These are phyloP conservation scores for Colossoma macropomum DNA, from an alignment of 2,113 vertebrate genomes.

Conservation along the genomic window DNA sequence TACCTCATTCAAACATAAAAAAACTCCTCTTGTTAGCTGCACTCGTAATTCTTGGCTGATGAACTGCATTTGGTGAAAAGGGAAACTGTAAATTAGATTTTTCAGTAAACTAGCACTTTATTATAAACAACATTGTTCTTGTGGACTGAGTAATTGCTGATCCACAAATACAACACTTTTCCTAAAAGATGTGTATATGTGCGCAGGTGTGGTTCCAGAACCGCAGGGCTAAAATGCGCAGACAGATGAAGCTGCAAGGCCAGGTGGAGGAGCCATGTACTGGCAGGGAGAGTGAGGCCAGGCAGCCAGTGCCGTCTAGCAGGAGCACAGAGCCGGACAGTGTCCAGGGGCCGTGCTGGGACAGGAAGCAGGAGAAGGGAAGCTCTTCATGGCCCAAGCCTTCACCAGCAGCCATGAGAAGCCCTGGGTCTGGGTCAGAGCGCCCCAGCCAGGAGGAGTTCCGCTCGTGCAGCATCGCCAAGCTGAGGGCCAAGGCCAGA, in stretches of 20 bases:
- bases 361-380: slow-evolving; percentile 62
- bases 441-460: slow-evolving; percentile 70
- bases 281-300: slow-evolving; percentile 54
- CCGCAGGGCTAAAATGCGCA: slow-evolving; percentile 84
- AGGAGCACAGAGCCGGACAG: slow-evolving; percentile 53
- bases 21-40: too few relatives aligned
- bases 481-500: slow-evolving; percentile 80
- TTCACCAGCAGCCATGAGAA: not conserved
- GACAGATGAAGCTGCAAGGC: slow-evolving; percentile 80
- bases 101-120: too few relatives aligned
- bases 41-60: too few relatives aligned
- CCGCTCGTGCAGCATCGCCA: slow-evolving; percentile 80
- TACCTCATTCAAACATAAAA: too few relatives aligned
- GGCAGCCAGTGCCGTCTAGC: slow-evolving; percentile 7
- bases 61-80: too few relatives aligned
- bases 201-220: slow-evolving; percentile 87
- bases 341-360: slow-evolving; percentile 61
- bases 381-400: slow-evolving; percentile 64
- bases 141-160: too few relatives aligned
- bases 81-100: too few relatives aligned
- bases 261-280: slow-evolving; percentile 50
- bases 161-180: not conserved
- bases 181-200: slow-evolving; percentile 1
- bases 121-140: too few relatives aligned
- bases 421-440: slow-evolving; percentile 42